Conservation (phyloP, 2,888 invertebrate species). For the Lasius fuliginosus region DNA sequence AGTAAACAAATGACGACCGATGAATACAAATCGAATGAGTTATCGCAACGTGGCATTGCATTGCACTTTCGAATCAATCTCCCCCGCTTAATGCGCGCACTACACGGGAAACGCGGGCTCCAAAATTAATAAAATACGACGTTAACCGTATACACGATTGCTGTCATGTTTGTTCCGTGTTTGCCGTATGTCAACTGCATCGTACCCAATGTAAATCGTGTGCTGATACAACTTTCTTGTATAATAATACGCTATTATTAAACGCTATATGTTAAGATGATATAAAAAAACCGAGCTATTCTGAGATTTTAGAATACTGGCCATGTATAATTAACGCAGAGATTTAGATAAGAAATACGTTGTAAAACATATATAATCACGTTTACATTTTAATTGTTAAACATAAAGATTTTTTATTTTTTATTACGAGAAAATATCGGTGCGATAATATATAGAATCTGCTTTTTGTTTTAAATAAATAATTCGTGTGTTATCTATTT, state of each 20-base stretch:
- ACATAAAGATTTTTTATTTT: background rate
- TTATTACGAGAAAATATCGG: background rate
- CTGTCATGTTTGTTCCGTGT: conserved; percentile 45
- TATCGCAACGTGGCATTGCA: conserved; percentile 48
- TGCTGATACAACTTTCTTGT: conserved; percentile 1
- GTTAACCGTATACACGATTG: conserved; percentile 27
- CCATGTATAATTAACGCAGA: background rate
- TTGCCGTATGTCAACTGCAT: conserved; percentile 42
- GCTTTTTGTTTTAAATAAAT: background rate
- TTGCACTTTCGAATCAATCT: conserved; percentile 42
- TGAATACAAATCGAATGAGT: conserved; percentile 52
- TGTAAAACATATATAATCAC: background rate
- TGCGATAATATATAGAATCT: background rate
- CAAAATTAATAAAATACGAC: conserved; percentile 46
- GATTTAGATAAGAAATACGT: background rate
- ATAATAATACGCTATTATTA: conserved; percentile 10
- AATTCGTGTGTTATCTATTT: background rate
- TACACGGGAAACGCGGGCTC: background rate
- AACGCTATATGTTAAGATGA: background rate
- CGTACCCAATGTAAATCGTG: conserved; percentile 46
- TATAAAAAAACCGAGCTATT: background rate
- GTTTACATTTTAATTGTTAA: background rate
- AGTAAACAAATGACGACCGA: conserved; percentile 43
- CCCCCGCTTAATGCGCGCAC: background rate
- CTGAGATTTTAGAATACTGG: background rate